Conservation (phyloP, 2,113 vertebrate genomes). For the Cyrtonyx montezumae region DNA sequence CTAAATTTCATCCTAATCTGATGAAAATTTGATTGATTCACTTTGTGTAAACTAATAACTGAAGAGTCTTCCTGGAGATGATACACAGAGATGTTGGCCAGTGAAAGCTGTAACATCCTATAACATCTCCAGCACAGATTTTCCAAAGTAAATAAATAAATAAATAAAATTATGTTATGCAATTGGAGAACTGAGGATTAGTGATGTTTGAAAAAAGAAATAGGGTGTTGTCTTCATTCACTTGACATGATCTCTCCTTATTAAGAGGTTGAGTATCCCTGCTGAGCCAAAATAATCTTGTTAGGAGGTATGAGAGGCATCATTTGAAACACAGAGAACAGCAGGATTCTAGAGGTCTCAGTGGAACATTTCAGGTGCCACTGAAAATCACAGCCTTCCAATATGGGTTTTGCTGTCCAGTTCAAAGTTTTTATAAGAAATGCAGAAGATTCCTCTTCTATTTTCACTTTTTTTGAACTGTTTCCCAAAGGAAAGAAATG, state of each 20-base stretch:
- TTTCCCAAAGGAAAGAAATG: not conserved
- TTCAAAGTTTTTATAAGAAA: not conserved
- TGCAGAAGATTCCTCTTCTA: not conserved
- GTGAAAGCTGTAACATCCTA: not conserved
- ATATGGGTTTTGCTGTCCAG: not conserved
- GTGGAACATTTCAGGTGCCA: not conserved
- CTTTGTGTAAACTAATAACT: constrained; percentile 1
- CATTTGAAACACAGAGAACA: not conserved
- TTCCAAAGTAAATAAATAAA: not conserved
- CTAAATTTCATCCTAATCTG: constrained; percentile 9
- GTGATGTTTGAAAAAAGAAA: not conserved
- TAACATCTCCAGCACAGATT: fast-evolving
- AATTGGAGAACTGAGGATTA: not conserved
- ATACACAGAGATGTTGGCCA: not conserved
- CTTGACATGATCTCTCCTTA: not conserved
- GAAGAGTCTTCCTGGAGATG: not conserved
- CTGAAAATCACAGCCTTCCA: not conserved
- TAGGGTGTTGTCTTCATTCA: not conserved
- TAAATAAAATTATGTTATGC: not conserved
- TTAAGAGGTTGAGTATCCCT: not conserved
- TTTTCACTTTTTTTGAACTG: not conserved
- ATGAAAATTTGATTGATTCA: constrained; percentile 33
- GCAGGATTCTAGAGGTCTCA: not conserved
- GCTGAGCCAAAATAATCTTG: not conserved
- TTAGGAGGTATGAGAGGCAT: not conserved